Evolutionary conservation across 2,113 vertebrate genomes (phyloP), one percentile per base, ranked within the genome.

Genomic region (Dryoscopus gambensis): DNA sequence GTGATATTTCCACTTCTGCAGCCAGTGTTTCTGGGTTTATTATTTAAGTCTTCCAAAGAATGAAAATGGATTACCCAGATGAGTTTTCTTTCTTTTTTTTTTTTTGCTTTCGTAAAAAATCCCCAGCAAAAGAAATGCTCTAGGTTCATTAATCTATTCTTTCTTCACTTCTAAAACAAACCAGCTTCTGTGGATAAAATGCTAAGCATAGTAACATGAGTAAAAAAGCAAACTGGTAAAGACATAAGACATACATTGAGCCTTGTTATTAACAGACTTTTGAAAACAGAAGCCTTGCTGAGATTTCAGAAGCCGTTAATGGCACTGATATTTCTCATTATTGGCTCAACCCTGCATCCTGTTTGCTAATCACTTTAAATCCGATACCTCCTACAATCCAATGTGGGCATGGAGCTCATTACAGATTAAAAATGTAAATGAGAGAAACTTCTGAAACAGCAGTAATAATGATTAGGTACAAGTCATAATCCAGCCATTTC

Each of bases 21-120:
- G 91, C 81, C 91, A 91, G 47, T 17, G 33, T 52, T 85, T 55
- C 59, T 90, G 42, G 63, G 80, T 93, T 95, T 85, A 86, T 92
- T 94, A 87, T 88, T 74, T 70, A 44, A 75, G 84, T 46, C 59
- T 88, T 93, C 42, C 37, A 80, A 88, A 91, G 78, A 95, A 94
- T 70, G 75, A 76, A 96, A 96, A 97, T 93, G 70, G n/a, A 65
- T 91, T 93, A 44, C 30, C 31, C 89, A 96, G 93, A 94, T 35
- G 15, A 62, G 22, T 50, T 68, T 50, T 30, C 57, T 39, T 15
- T 2, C 7, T 59, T 37, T 11, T 3, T 4, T 23, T 25, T 15
- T 42, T 5, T 30, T 9, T 5, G 3, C 9, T 20, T 52, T 44
- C 14, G 30, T 53, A 50, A 84, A 70, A 33, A 42, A 15, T 33